phyloP scores from a whole-genome alignment of 2,113 vertebrate species.

The Glaucidium brasilianum region DNA sequence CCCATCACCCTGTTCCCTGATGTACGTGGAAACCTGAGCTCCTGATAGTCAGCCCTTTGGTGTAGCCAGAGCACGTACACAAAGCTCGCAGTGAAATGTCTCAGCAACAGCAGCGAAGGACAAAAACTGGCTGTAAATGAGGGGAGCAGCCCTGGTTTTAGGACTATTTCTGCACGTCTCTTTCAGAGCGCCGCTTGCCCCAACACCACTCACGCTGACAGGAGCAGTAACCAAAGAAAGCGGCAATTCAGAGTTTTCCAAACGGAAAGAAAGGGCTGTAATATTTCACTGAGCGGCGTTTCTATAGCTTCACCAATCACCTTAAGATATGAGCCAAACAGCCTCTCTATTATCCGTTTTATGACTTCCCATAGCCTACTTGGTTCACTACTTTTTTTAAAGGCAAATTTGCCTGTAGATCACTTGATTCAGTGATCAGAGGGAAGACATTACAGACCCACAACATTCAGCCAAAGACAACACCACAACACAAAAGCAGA shows the following conservation, averaged over 20 bases:
- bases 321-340: rapidly evolving
- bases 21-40: rapidly evolving
- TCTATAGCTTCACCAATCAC: rapidly evolving
- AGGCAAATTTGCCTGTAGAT: not conserved
- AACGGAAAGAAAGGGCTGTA: not conserved
- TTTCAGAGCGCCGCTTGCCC: not conserved
- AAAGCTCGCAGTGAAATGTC: rapidly evolving
- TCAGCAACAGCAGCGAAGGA: rapidly evolving
- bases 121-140: rapidly evolving
- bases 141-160: not conserved
- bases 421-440: not conserved
- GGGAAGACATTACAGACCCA: not conserved
- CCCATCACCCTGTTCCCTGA: not conserved
- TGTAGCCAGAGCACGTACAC: rapidly evolving
- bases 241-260: not conserved
- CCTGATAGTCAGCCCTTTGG: not conserved
- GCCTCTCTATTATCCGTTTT: not conserved
- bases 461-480: not conserved
- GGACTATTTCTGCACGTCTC: not conserved
- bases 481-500: too few species aligned
- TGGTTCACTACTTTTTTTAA: not conserved
- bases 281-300: rapidly evolving
- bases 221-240: not conserved
- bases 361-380: not conserved
- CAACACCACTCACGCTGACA: rapidly evolving